Evolutionary conservation across 2,113 vertebrate species (phyloP).

Genomic region (Leucoraja erinaceus): DNA sequence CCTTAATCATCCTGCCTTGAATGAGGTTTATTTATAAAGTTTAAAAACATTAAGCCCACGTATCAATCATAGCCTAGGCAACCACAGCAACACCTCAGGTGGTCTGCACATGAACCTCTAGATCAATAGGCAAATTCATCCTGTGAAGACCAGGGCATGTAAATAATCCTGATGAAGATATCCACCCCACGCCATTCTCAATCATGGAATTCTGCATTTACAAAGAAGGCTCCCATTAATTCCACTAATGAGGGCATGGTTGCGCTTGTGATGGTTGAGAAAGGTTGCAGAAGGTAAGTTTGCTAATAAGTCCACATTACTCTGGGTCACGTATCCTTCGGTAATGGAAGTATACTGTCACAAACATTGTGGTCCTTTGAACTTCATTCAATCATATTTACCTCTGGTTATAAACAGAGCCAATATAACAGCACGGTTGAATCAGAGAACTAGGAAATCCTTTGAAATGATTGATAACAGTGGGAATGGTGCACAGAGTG

Average conservation of each 20-base stretch:
- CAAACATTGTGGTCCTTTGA: not conserved
- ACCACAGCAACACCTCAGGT: not conserved
- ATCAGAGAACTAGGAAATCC: not conserved
- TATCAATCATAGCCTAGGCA: not conserved
- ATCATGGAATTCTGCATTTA: not conserved
- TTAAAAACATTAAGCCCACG: not conserved
- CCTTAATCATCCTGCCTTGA: not conserved
- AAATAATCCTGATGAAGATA: not conserved
- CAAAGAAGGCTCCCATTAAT: not conserved
- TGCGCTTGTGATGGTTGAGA: not conserved
- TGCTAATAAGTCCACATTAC: not conserved
- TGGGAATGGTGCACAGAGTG: not conserved
- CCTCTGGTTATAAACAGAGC: not conserved
- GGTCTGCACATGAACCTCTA: not conserved
- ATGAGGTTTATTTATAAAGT: not conserved
- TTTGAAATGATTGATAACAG: not conserved
- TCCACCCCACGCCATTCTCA: not conserved
- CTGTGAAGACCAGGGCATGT: not conserved
- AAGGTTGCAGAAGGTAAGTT: not conserved
- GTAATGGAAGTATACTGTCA: not conserved
- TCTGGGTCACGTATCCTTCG: not conserved
- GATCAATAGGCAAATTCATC: not conserved
- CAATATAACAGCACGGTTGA: not conserved
- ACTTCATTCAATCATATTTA: slow-evolving; percentile 4
- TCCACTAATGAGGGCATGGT: not conserved